Conservation (phyloP, 1,140 invertebrate genomes). For the Scaptomyza graminum region DNA sequence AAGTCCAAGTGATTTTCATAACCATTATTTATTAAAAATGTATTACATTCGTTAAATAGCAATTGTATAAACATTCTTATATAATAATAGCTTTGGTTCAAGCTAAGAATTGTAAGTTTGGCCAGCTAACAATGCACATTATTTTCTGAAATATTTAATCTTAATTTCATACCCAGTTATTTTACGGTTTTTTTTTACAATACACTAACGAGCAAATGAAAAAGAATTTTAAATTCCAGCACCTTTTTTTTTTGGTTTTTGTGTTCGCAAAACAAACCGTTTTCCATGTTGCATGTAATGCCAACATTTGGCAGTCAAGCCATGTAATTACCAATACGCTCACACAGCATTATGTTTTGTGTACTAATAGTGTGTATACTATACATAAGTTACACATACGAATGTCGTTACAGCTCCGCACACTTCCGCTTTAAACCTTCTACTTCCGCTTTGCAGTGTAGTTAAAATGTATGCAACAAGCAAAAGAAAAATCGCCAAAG, state of each 20-base stretch:
- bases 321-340: slow-evolving; percentile 64
- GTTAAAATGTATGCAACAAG: slow-evolving; percentile 59
- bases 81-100: too few species aligned
- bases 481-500: slow-evolving; percentile 17
- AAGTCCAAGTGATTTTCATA: background rate
- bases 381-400: slow-evolving; percentile 6
- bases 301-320: slow-evolving; percentile 58
- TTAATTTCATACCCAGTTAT: slow-evolving; percentile 3
- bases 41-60: background rate
- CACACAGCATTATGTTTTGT: slow-evolving; percentile 10
- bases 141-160: slow-evolving; percentile 4
- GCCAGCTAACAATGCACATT: background rate
- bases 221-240: slow-evolving; percentile 28
- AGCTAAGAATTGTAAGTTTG: background rate
- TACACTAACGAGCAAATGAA: slow-evolving; percentile 9
- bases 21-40: background rate
- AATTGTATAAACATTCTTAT: too few species aligned
- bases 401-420: slow-evolving; percentile 64
- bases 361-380: slow-evolving; percentile 12
- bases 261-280: slow-evolving; percentile 66
- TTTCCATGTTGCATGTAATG: slow-evolving; percentile 54
- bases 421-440: slow-evolving; percentile 78
- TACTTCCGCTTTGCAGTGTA: slow-evolving; percentile 63
- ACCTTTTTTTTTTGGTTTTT: slow-evolving; percentile 14
- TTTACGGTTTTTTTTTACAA: background rate